Evolutionary conservation across 2,888 invertebrate genomes (phyloP).

Genomic region (Idaea straminata): DNA sequence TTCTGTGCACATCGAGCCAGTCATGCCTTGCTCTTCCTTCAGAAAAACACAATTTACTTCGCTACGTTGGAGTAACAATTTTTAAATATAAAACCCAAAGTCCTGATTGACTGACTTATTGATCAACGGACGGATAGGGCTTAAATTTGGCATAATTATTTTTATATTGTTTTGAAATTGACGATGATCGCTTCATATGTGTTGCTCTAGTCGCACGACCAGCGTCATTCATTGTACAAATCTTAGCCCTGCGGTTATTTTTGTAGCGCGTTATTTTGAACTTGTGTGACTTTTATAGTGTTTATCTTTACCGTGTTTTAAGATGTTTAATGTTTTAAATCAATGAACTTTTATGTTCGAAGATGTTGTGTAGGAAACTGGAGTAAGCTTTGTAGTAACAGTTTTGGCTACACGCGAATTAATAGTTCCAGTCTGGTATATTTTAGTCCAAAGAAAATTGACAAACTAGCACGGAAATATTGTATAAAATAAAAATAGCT

Average conservation of each 20-base stretch:
- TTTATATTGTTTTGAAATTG: too few relatives aligned
- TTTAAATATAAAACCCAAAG: too few relatives aligned
- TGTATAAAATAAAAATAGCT: too few relatives aligned
- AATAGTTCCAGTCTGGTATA: not conserved
- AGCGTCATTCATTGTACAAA: not conserved
- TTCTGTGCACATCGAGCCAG: too few relatives aligned
- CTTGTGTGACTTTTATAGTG: constrained; percentile 27
- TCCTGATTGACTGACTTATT: too few relatives aligned
- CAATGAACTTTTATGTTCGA: constrained; percentile 17
- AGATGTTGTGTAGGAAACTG: constrained; percentile 1
- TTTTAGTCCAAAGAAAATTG: not conserved
- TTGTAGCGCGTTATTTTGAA: constrained; percentile 26
- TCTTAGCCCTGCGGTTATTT: constrained; percentile 16
- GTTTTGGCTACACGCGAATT: not conserved
- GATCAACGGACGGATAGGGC: too few relatives aligned
- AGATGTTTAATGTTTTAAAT: constrained; percentile 19
- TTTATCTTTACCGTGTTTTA: constrained; percentile 22
- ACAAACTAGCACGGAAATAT: too few relatives aligned
- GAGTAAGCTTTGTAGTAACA: not conserved
- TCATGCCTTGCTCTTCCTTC: too few relatives aligned
- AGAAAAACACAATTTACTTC: too few relatives aligned
- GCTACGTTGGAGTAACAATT: too few relatives aligned
- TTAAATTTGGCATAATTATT: too few relatives aligned
- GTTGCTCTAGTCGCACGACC: not conserved
- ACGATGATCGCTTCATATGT: too few relatives aligned